Percentiles rank a stretch among this genome's conserved stretches.
phyloP scores from a whole-genome alignment of 2,113 vertebrate genomes.

The Coracopsis vasa region DNA sequence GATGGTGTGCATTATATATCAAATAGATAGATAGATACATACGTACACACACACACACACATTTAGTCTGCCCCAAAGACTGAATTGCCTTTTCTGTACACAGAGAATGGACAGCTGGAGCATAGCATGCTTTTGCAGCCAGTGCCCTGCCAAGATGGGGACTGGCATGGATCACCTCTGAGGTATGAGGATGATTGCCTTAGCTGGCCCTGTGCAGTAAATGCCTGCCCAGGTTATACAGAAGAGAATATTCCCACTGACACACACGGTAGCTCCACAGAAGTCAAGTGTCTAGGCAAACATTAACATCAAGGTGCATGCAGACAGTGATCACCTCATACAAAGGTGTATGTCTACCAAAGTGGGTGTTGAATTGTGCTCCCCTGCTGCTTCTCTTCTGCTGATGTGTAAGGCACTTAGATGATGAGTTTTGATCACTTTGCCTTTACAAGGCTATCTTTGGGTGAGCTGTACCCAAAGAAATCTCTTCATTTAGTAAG shows the following conservation, averaged over 20 bases:
- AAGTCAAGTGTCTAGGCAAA: neutral
- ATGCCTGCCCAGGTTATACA: neutral
- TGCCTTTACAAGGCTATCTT: neutral
- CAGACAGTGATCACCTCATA: neutral
- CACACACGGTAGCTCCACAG: neutral
- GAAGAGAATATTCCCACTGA: neutral
- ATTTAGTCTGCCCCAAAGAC: neutral
- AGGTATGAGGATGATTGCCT: neutral
- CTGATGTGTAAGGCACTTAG: neutral
- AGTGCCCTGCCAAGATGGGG: neutral
- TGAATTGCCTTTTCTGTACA: neutral
- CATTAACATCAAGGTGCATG: neutral
- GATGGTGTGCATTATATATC: neutral
- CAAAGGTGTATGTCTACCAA: neutral
- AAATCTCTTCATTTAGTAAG: neutral
- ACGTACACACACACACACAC: neutral
- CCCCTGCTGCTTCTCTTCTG: neutral
- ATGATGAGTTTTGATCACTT: neutral
- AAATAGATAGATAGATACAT: neutral
- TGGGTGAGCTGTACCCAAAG: neutral
- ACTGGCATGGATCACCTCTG: neutral
- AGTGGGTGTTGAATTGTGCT: neutral
- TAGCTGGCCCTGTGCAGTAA: neutral
- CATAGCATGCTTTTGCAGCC: neutral
- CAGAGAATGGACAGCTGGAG: neutral